These are phyloP conservation scores for Galemys pyrenaicus DNA, from an alignment of 2,113 vertebrate genomes.

Conservation along the genomic window DNA sequence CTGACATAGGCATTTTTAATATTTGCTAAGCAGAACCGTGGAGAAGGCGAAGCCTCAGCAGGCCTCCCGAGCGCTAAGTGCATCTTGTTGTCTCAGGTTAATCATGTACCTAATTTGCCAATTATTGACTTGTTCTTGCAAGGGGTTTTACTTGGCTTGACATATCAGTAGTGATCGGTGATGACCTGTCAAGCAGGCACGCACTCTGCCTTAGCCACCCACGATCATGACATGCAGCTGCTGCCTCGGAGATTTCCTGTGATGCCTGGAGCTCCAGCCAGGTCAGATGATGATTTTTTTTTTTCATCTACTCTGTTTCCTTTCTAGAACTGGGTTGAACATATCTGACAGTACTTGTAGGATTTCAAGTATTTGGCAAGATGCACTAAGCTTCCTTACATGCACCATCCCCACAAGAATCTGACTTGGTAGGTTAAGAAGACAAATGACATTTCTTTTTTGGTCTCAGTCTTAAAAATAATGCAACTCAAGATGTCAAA, in stretches of 20 bases:
- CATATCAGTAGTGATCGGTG: conserved; percentile 82
- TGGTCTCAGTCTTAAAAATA: conserved; percentile 1
- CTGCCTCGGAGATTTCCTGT: conserved; percentile 79
- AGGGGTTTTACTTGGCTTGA: conserved; percentile 86
- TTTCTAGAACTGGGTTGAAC: conserved; percentile 57
- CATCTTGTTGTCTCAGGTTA: conserved; percentile 86
- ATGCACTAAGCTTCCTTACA: not conserved
- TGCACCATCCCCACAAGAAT: not conserved
- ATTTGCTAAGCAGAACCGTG: conserved; percentile 84
- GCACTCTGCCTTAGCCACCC: conserved; percentile 78
- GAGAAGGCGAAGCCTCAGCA: conserved; percentile 86
- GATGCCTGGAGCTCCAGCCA: conserved; percentile 63
- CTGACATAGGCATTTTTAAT: conserved; percentile 84
- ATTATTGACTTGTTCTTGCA: conserved; percentile 88
- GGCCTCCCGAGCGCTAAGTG: conserved; percentile 82
- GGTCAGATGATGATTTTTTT: conserved; percentile 63
- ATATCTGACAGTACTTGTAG: conserved; percentile 42
- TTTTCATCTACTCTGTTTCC: conserved; percentile 34
- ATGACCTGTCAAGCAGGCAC: conserved; percentile 83
- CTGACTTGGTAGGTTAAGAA: not conserved
- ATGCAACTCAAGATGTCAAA: not conserved
- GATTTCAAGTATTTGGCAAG: conserved; percentile 43
- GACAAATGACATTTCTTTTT: not conserved
- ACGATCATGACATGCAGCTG: conserved; percentile 76
- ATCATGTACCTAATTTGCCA: conserved; percentile 89